Evolutionary conservation across 1,140 invertebrate genomes (phyloP), one percentile per base, ranked within the genome.

Genomic region (Maniola jurtina): DNA sequence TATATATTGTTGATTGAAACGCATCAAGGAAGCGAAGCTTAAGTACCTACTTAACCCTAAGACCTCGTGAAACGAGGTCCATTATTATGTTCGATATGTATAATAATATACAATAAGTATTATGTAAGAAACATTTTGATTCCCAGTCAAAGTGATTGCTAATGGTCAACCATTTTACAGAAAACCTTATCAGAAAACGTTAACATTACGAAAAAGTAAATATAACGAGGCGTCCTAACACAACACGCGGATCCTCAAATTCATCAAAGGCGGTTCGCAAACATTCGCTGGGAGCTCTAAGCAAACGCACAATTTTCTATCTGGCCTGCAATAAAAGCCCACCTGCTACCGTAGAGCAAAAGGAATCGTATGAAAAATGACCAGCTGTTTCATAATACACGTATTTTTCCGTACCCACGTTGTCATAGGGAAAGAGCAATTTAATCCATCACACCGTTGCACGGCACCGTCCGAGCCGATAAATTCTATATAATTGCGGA

Each of bases 381-480:
- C 89, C 90, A 91, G 89, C 84, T 92, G 90, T 72, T 91, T 86
- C 84, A 86, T 88, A 91, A 90, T 89, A 88, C 82, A 79, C 83
- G 83, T 88, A 87, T 91, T 92, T 91, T 92, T 88, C 88, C 88
- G 81, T 81, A 76, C 84, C 84, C 88, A 88, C 84, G 86, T 91
- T 91, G 90, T 92, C 90, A 92, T 90, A 91, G 87, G 89, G 89
- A 83, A 79, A 79, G 84, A 88, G 90, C 90, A 92, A 92, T 92
- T 92, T 92, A 92, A 92, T 92, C 90, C 88, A 91, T 91, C 90
- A 91, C 84, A 81, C 83, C 78, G 75, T 77, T 79, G 83, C 81
- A 71, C 79, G 76, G 70, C 76, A 70, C 75, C 80, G 78, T 77
- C 79, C 81, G 74, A 80, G 72, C 66, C 88, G 81, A 89, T 90